phyloP scores from a whole-genome alignment of 1,140 invertebrate species.

The Drosophila fuyamai region DNA sequence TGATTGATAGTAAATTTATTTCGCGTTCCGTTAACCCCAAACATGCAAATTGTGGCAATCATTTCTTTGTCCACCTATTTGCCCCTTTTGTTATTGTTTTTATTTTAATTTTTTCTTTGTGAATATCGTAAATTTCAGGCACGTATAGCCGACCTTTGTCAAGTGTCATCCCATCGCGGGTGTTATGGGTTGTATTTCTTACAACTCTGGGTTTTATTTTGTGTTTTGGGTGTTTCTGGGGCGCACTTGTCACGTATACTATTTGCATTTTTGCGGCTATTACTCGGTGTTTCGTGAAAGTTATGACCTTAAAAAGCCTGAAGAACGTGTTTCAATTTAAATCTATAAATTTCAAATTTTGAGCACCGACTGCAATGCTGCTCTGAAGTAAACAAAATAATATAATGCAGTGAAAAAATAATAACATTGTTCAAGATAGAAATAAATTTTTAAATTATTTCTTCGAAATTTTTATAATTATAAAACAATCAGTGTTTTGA shows the following conservation, averaged over 20 bases:
- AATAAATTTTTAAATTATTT: too few species aligned
- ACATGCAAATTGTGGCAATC: slow-evolving; percentile 58
- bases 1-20: slow-evolving; percentile 49
- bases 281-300: slow-evolving; percentile 58
- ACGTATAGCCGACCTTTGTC: slow-evolving; percentile 53
- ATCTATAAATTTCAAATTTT: slow-evolving; percentile 29
- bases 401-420: not conserved
- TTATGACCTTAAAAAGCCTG: slow-evolving; percentile 59
- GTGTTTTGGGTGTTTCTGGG: slow-evolving; percentile 60
- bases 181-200: slow-evolving; percentile 32
- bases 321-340: slow-evolving; percentile 41
- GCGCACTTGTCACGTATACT: slow-evolving; percentile 61
- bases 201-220: slow-evolving; percentile 14
- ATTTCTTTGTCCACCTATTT: slow-evolving; percentile 37
- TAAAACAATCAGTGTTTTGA: not conserved
- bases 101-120: slow-evolving; percentile 21
- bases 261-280: slow-evolving; percentile 61
- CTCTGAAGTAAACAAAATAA: not conserved
- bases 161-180: slow-evolving; percentile 24
- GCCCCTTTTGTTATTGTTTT: slow-evolving; percentile 29
- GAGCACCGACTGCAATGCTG: not conserved
- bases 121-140: slow-evolving; percentile 54
- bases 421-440: too few species aligned
- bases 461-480: not conserved
- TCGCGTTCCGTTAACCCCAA: slow-evolving; percentile 50